phyloP scores from a whole-genome alignment of 2,113 vertebrate genomes.

The Mohoua ochrocephala region DNA sequence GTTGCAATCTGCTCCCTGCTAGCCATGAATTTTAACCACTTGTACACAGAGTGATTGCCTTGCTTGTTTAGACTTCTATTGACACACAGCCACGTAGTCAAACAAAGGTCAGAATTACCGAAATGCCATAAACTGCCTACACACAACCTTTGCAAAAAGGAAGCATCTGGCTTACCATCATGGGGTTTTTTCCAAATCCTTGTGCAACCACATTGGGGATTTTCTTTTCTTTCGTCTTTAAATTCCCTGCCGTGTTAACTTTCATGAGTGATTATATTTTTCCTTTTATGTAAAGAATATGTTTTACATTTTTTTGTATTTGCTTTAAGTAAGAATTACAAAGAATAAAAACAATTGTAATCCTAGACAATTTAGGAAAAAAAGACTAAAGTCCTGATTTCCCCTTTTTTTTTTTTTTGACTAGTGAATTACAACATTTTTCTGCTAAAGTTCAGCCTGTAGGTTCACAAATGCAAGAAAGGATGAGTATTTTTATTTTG shows the following conservation, averaged over 20 bases:
- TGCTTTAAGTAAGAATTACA: neutral
- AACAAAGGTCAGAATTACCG: neutral
- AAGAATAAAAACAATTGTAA: neutral
- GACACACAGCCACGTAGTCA: neutral
- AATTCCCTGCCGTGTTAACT: neutral
- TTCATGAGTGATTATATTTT: neutral
- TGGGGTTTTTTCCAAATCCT: neutral
- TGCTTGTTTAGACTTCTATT: constrained; percentile 6
- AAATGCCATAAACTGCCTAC: neutral
- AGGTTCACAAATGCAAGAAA: neutral
- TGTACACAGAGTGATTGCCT: neutral
- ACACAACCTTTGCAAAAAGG: neutral
- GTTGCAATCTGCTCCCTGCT: constrained; percentile 30
- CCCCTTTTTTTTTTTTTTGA: neutral
- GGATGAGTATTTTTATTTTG: neutral
- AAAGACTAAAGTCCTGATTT: neutral
- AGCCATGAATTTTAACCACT: constrained; percentile 54
- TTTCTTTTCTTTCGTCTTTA: neutral
- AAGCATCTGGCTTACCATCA: neutral
- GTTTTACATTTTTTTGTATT: neutral
- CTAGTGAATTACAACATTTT: neutral
- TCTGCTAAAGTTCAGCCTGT: neutral
- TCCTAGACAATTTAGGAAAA: neutral
- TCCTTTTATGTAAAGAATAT: neutral
- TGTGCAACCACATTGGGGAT: neutral